Conservation (phyloP, 1,140 invertebrate genomes). For the Drosophila lini region DNA sequence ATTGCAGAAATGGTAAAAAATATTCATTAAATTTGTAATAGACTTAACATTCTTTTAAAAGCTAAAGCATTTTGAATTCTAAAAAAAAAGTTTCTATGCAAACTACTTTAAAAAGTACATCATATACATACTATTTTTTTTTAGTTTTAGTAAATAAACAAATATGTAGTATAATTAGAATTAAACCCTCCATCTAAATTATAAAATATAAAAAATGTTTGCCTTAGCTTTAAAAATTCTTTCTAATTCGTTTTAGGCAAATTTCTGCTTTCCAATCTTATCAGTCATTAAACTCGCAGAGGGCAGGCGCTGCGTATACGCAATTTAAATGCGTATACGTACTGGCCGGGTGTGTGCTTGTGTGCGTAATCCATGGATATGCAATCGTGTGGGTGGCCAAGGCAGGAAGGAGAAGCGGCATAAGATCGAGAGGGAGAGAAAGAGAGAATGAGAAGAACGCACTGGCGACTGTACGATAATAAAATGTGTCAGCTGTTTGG, state of each 20-base stretch:
- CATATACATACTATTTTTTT: no score
- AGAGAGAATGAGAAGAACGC: constrained; percentile 6
- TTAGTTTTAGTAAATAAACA: no score
- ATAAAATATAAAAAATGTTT: not conserved
- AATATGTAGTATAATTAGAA: no score
- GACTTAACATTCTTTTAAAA: no score
- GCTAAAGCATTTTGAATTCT: no score
- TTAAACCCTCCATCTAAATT: no score
- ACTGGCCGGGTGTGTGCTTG: constrained; percentile 7
- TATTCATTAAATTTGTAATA: no score
- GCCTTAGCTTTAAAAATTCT: constrained; percentile 1
- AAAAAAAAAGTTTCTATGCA: no score
- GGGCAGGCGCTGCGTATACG: constrained; percentile 44
- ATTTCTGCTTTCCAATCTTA: constrained; percentile 51
- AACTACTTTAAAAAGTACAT: no score
- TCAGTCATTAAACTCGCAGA: constrained; percentile 76
- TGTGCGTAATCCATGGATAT: constrained; percentile 13
- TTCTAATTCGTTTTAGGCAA: constrained; percentile 42
- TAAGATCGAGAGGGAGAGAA: constrained; percentile 2
- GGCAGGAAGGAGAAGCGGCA: constrained; percentile 23
- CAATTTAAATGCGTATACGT: constrained; percentile 55
- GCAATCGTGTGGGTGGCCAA: constrained; percentile 31
- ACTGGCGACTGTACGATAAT: constrained; percentile 39
- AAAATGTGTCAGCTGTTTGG: constrained; percentile 69
- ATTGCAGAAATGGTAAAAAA: no score